phyloP scores from a whole-genome alignment of 2,797 vertebrate species.

The Lagocephalus sceleratus region DNA sequence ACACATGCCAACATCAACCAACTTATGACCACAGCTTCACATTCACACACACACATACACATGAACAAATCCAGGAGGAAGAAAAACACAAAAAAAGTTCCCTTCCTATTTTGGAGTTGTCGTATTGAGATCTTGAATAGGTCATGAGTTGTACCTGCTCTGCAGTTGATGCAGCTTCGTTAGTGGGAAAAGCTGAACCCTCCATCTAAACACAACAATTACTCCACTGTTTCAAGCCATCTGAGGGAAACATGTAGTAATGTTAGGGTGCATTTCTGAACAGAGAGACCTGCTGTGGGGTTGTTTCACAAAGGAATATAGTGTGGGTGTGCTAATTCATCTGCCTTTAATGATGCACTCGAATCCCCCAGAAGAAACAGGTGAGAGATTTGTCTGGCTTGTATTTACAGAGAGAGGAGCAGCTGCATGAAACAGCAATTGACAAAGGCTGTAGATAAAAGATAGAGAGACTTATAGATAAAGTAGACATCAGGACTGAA shows the following conservation, averaged over 20 bases:
- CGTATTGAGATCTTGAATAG: conserved; percentile 18
- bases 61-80: neutral
- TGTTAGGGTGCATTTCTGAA: conserved; percentile 44
- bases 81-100: conserved; percentile 16
- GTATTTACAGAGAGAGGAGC: too few relatives aligned
- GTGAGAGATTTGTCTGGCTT: conserved; percentile 38
- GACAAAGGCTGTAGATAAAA: too few relatives aligned
- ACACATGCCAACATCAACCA: conserved; percentile 35
- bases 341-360: conserved; percentile 35
- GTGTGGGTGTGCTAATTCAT: conserved; percentile 5
- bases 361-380: conserved; percentile 28
- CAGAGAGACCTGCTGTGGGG: conserved; percentile 47
- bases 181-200: conserved; percentile 14
- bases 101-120: conserved; percentile 8
- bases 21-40: conserved; percentile 24
- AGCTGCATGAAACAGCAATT: too few relatives aligned
- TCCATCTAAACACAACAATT: conserved; percentile 16
- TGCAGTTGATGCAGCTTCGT: neutral
- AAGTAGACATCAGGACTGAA: too few relatives aligned
- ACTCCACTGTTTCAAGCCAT: conserved; percentile 41
- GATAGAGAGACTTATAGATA: too few relatives aligned
- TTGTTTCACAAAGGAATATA: conserved; percentile 28
- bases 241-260: conserved; percentile 11
- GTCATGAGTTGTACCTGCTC: conserved; percentile 23
- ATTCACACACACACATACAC: conserved; percentile 36